Base-by-base conservation (phyloP, 1,140 invertebrate genomes). In the Whitmania pigra region DNA sequence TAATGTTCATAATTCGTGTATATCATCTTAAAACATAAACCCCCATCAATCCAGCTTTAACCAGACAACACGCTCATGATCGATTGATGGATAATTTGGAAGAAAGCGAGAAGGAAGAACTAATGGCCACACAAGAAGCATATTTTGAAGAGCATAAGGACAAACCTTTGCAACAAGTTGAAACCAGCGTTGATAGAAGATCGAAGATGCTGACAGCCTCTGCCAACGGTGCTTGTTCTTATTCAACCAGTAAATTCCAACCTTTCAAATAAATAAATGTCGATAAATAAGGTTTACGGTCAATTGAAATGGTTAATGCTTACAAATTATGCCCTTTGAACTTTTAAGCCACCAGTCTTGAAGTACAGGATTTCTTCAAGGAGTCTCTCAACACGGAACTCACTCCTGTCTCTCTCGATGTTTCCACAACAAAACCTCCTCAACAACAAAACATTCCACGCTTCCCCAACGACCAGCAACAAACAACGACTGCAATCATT, bases 331-430 rank as follows among this genome's bases (percentile, higher is more conserved):
- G 2, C 25, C 20, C 54, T 57, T 57, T 57, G 1, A 7, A 13
- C 57, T 25, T 15, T 31, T 20, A n/a, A 70, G 69, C 69, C 22
- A 70, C 31, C 31, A 70, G 69, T 70, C 53, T 70, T 13, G 69
- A 70, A 49, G 69, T 70, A 15, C 69, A 70, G 43, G 69, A 70
- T 2, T 70, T 70, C 29, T 70, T 70, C 49, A 36, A 22, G 20
- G 69, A 70, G 49, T 70, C 69, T 4, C n/a, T 70, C 18, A 53
- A 27, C 53, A 9, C 69, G 17, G 69, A 70, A 25, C 43, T 25
- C 20, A 70, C 69, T 25, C 69, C 69, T 25, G 69, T 49, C 49
- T 70, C 49, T 18, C 49, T 70, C 36, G 53, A 36, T 25, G 22
- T n/a, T 3, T n/a, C 29, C 57, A 63, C 29, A 22, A 13, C 29